A percentile compares a stretch with the other conserved stretches of the same genome.
Evolutionary conservation across 1,140 invertebrate genomes (phyloP).

Genomic region (Lucilia cuprina): DNA sequence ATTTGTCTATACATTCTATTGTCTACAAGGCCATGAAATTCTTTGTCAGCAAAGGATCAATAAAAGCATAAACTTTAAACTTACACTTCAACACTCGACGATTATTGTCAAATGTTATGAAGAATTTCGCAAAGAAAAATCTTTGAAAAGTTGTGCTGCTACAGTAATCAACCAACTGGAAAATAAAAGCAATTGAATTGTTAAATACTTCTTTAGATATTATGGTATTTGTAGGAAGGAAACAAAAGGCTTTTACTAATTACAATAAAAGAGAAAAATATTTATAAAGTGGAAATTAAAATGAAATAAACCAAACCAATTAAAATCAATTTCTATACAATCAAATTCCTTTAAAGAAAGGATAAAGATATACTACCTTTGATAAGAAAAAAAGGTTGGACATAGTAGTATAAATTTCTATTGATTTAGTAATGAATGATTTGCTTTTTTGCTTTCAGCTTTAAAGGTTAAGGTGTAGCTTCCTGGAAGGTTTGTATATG

Average conservation of each 20-base stretch:
- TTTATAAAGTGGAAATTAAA: background rate
- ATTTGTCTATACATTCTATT: no score
- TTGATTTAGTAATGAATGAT: no score
- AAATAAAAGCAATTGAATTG: background rate
- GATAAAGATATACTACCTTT: no score
- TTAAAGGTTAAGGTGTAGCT: background rate
- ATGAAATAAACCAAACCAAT: background rate
- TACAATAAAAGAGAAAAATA: background rate
- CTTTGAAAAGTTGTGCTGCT: background rate
- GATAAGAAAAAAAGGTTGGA: no score
- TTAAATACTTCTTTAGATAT: background rate
- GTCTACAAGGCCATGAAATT: no score
- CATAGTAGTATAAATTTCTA: no score
- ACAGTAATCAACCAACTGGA: background rate
- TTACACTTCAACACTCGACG: background rate
- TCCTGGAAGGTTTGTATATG: no score
- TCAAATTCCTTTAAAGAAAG: background rate
- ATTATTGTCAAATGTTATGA: background rate
- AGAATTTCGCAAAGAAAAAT: background rate
- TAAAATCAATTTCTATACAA: background rate
- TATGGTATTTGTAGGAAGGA: background rate
- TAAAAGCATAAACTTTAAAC: background rate
- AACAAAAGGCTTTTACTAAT: constrained; percentile 1
- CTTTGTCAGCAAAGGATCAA: background rate
- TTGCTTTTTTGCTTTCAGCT: background rate